These are phyloP conservation scores for Pseudochromis fuscus DNA, from an alignment of 2,797 vertebrate genomes.

Conservation along the genomic window DNA sequence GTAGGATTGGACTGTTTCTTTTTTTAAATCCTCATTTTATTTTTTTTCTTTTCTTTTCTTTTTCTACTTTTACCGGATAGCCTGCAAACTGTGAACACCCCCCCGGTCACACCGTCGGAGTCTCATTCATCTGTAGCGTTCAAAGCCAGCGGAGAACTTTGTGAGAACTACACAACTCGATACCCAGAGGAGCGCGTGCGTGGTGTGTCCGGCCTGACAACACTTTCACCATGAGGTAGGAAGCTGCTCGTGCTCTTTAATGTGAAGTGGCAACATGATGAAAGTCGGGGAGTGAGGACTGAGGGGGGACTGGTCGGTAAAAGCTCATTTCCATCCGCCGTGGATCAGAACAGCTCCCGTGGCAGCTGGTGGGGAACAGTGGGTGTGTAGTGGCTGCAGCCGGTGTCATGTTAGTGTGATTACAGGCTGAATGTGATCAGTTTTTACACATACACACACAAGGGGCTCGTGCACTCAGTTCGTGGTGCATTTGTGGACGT, in stretches of 20 bases:
- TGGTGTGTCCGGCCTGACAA: conserved; percentile 27
- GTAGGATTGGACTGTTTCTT: conserved; percentile 66
- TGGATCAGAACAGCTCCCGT: not conserved
- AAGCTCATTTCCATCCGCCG: no score
- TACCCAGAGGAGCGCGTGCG: conserved; percentile 11
- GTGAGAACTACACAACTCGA: conserved; percentile 49
- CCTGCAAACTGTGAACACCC: conserved; percentile 61
- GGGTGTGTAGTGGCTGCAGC: not conserved
- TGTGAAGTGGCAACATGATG: not conserved
- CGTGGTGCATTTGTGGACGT: conserved; percentile 63
- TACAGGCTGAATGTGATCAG: not conserved
- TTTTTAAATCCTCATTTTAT: conserved; percentile 49
- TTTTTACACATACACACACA: not conserved
- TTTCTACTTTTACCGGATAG: conserved; percentile 56
- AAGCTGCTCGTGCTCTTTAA: not conserved
- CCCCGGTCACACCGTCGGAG: conserved; percentile 36
- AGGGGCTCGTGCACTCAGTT: not conserved
- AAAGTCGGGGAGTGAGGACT: conserved; percentile 21
- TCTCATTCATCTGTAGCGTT: conserved; percentile 65
- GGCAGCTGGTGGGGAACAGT: not conserved
- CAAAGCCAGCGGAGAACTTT: conserved; percentile 72
- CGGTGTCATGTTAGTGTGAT: not conserved
- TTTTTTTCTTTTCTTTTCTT: conserved; percentile 53
- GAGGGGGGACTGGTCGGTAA: not conserved
- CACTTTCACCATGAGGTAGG: conserved; percentile 83